Base-by-base conservation (phyloP, 2,797 vertebrate species). In the Argyrosomus regius region DNA sequence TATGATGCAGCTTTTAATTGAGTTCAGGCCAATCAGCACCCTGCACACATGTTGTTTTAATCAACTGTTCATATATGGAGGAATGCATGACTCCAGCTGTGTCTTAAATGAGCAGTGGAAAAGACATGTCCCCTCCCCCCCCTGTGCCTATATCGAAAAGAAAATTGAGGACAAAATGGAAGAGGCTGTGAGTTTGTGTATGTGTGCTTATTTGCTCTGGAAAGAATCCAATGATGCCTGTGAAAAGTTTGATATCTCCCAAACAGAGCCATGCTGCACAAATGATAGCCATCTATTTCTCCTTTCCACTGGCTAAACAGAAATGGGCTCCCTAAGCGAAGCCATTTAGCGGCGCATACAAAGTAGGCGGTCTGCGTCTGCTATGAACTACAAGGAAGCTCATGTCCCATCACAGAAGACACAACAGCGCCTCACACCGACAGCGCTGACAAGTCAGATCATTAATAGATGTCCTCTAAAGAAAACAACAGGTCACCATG, bases 271-370 rank as follows among this genome's bases (percentile, higher is more conserved):
- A 45, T 65, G 81, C 72, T 5, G 49, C 81, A 74, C 86, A 93
- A 89, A 91, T 90, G 79, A 92, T 87, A 89, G 83, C 77, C 82
- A 88, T 92, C 90, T 89, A 87, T 92, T 92, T 85, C 28, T 82
- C 61, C 80, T 92, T 93, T 92, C 90, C 83, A 90, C 85, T 87
- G 87, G 82, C 84, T 89, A 88, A 92, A 90, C 90, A 87, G 84
- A 91, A 92, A 92, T 88, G 68, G 65, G 80, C 65, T 92, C 60
- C 87, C 81, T 87, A 92, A 93, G 90, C 72, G 69, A 72, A 66
- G 86, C 80, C 50, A 35, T 88, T 92, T 93, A 90, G 85, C 66
- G 52, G 60, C 71, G 89, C 85, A 90, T 91, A 89, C 86, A 87
- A 88, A 90, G 80, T 71, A 88, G 87, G 86, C 69, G 65, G 87